Conservation (phyloP, 2,888 invertebrate genomes). For the Limnephilus rhombicus region DNA sequence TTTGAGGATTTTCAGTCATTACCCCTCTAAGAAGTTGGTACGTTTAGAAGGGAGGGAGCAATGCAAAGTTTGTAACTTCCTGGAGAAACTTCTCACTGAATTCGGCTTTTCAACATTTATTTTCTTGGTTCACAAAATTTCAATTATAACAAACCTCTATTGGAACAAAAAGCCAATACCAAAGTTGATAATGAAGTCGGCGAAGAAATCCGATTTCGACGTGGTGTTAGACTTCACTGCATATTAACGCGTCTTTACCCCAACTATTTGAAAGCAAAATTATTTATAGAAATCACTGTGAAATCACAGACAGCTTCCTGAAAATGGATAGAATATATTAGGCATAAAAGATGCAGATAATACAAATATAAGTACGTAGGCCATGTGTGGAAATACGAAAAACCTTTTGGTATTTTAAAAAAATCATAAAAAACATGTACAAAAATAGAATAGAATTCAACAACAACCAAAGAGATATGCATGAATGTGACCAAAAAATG, state of each 20-base stretch:
- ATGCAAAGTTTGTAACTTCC: constrained; percentile 8
- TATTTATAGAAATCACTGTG: background rate
- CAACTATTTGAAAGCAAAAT: background rate
- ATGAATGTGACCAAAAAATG: too few relatives aligned
- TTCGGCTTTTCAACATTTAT: constrained; percentile 8
- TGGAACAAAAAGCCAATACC: background rate
- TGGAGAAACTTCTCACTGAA: constrained; percentile 13
- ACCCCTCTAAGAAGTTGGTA: background rate
- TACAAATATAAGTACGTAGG: too few relatives aligned
- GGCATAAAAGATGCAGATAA: too few relatives aligned
- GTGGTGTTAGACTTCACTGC: background rate
- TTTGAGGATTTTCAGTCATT: too few relatives aligned
- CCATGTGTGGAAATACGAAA: too few relatives aligned
- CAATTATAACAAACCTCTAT: constrained; percentile 3
- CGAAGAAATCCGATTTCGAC: background rate
- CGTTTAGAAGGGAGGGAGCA: background rate
- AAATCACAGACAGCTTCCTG: too few relatives aligned
- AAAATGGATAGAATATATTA: too few relatives aligned
- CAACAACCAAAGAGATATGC: too few relatives aligned
- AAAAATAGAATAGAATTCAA: too few relatives aligned
- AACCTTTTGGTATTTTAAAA: too few relatives aligned
- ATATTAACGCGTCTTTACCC: background rate
- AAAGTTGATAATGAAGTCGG: background rate
- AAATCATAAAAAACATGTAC: too few relatives aligned
- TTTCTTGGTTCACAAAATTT: constrained; percentile 25